phyloP scores from a whole-genome alignment of 2,888 invertebrate species.

The Miltochrista miniata region DNA sequence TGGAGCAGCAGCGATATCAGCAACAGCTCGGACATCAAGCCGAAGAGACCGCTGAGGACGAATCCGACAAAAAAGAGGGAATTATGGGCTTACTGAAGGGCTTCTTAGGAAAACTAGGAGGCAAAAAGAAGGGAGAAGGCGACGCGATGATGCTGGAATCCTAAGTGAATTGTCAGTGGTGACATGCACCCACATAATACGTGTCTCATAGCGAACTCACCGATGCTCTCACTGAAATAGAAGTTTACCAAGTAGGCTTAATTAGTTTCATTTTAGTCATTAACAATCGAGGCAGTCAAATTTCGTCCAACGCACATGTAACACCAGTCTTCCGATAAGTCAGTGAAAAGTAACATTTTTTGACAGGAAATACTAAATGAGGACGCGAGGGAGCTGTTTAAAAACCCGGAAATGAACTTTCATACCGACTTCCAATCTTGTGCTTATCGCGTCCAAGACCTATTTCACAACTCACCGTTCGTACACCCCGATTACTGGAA shows the following conservation, averaged over 20 bases:
- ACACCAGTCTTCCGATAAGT: constrained; percentile 23
- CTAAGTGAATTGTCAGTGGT: constrained; percentile 1
- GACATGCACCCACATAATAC: neutral
- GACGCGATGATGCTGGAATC: constrained; percentile 44
- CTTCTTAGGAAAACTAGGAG: constrained; percentile 50
- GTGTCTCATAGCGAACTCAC: constrained; percentile 2
- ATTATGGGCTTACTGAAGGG: constrained; percentile 61
- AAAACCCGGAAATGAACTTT: constrained; percentile 32
- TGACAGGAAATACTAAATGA: constrained; percentile 63
- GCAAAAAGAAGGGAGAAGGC: constrained; percentile 47
- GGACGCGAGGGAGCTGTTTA: constrained; percentile 47
- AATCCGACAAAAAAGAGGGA: constrained; percentile 38
- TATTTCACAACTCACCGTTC: constrained; percentile 61
- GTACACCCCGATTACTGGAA: constrained; percentile 70
- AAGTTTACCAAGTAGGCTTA: constrained; percentile 11
- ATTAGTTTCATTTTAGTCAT: constrained; percentile 29
- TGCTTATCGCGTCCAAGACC: constrained; percentile 41
- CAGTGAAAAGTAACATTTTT: constrained; percentile 57
- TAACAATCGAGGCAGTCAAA: constrained; percentile 13
- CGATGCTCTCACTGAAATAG: constrained; percentile 17
- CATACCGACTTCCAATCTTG: constrained; percentile 9
- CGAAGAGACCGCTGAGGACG: constrained; percentile 28
- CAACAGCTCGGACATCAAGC: constrained; percentile 11
- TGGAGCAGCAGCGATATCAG: constrained; percentile 22
- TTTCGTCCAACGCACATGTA: constrained; percentile 76